Percentiles rank a stretch among this genome's conserved stretches.
Conservation (phyloP, 2,113 vertebrate species). For the Brachyistius frenatus region DNA sequence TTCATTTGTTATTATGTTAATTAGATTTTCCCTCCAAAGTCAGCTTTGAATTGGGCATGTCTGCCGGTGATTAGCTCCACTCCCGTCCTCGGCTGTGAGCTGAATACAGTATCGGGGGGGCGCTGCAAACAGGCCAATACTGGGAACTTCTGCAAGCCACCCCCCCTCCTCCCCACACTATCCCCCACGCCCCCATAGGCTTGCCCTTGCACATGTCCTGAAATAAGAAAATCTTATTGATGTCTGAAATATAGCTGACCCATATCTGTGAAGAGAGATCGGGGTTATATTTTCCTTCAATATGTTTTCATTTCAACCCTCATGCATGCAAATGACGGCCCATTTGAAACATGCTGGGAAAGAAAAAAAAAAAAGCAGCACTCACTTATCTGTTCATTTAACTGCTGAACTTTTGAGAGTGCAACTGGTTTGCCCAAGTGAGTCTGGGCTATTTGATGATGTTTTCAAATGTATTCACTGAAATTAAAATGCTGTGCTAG, state of each 20-base stretch:
- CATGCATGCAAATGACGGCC: conserved; percentile 69
- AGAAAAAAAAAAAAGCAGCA: background rate
- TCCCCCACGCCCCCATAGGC: background rate
- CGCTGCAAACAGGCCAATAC: conserved; percentile 2
- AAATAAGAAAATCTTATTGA: conserved; percentile 71
- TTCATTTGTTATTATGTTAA: conserved; percentile 74
- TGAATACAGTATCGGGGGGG: conserved; percentile 44
- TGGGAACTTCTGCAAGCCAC: conserved; percentile 15
- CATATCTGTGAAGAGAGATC: conserved; percentile 50
- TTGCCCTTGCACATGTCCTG: conserved; percentile 58
- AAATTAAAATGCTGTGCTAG: conserved; percentile 46
- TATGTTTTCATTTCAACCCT: conserved; percentile 62
- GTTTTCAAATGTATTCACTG: conserved; percentile 48
- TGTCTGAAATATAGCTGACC: conserved; percentile 68
- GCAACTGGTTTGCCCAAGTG: conserved; percentile 54
- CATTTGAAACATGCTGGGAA: conserved; percentile 46
- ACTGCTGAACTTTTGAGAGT: conserved; percentile 65
- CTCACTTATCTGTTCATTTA: conserved; percentile 63
- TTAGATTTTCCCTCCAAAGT: conserved; percentile 64
- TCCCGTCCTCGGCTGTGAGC: conserved; percentile 43
- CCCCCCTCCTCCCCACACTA: background rate
- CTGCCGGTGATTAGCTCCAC: conserved; percentile 69
- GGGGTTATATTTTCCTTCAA: conserved; percentile 54
- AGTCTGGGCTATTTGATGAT: conserved; percentile 65
- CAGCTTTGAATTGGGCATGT: conserved; percentile 61